These are phyloP conservation scores for Lutjanus campechanus DNA, from an alignment of 2,797 vertebrate genomes.

Conservation along the genomic window DNA sequence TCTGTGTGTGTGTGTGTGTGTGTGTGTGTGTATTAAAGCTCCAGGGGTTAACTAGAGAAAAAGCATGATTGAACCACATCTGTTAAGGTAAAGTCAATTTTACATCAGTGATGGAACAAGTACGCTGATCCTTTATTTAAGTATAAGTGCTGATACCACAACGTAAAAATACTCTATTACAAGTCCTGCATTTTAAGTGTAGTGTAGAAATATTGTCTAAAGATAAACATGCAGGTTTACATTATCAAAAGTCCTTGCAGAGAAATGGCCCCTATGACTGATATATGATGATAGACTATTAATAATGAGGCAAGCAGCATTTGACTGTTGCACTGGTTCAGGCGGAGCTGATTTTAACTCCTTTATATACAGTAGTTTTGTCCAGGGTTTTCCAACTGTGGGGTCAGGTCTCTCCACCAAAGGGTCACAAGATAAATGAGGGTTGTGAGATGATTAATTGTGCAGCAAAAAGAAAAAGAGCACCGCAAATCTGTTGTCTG, in stretches of 20 bases:
- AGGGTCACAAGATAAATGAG: background rate
- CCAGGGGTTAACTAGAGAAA: background rate
- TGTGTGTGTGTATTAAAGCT: constrained; percentile 7
- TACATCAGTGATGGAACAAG: background rate
- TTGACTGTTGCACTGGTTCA: background rate
- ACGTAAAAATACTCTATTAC: background rate
- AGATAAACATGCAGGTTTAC: background rate
- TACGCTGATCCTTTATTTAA: background rate
- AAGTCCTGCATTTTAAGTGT: background rate
- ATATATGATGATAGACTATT: background rate
- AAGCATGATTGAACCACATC: background rate
- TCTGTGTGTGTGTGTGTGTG: constrained; percentile 35
- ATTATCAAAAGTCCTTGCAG: background rate
- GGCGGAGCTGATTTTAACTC: background rate
- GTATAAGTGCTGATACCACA: background rate
- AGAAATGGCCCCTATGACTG: background rate
- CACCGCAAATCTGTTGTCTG: too few relatives aligned
- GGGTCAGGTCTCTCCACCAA: background rate
- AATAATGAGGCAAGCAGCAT: too few relatives aligned
- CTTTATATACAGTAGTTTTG: background rate
- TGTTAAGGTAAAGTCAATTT: background rate
- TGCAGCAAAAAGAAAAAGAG: background rate
- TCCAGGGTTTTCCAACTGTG: background rate
- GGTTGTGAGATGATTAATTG: background rate
- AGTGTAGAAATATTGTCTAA: background rate